Evolutionary conservation across 2,888 invertebrate genomes (phyloP).

Genomic region (Stenodera caucasica): DNA sequence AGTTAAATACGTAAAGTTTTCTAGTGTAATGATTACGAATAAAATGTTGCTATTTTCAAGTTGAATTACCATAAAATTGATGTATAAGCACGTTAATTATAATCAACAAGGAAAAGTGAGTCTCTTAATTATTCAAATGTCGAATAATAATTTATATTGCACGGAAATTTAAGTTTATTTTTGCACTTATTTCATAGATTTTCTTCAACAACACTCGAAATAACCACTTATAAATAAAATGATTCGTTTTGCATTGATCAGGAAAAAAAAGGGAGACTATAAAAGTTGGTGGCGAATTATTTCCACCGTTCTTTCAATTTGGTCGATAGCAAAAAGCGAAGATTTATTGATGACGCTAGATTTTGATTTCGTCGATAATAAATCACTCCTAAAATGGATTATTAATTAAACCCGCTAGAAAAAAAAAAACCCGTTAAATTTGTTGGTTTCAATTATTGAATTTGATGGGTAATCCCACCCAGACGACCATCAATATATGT

Average conservation of each 20-base stretch:
- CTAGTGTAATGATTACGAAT: constrained; percentile 1
- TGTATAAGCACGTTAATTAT: neutral
- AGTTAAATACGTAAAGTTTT: neutral
- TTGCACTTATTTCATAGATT: constrained; percentile 1
- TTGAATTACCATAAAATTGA: neutral
- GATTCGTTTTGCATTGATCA: constrained; percentile 5
- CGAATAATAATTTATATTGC: no score
- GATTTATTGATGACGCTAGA: neutral
- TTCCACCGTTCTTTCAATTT: neutral
- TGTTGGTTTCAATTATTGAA: neutral
- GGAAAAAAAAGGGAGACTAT: neutral
- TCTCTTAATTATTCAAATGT: no score
- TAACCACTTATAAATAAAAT: neutral
- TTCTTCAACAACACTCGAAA: neutral
- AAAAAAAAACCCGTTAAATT: neutral
- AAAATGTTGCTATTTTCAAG: constrained; percentile 2
- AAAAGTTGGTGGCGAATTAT: neutral
- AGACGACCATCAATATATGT: constrained; percentile 17
- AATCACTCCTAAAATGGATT: neutral
- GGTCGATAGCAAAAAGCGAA: neutral
- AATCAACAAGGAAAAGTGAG: no score
- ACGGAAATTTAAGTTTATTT: no score
- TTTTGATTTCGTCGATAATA: no score
- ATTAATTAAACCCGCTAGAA: neutral
- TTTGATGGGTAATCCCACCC: constrained; percentile 21